phyloP scores from a whole-genome alignment of 2,797 vertebrate genomes.

The Chaetophractus vellerosus region DNA sequence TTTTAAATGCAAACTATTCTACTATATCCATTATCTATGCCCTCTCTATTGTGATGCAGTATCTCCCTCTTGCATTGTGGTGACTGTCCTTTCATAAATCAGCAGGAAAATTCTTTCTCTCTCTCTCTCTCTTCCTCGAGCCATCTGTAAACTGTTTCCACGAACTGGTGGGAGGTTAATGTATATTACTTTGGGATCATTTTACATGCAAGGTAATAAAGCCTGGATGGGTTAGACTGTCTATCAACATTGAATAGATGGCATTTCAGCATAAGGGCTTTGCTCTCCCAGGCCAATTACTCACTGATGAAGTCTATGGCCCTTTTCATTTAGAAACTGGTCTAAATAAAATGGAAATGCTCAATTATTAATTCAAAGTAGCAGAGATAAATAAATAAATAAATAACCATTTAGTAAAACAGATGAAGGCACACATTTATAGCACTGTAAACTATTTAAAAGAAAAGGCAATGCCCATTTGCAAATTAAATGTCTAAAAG shows the following conservation, averaged over 20 bases:
- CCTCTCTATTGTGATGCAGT: neutral
- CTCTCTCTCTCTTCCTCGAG: neutral
- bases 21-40: neutral
- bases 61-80: neutral
- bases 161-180: neutral
- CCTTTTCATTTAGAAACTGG: slow-evolving; percentile 26
- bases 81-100: neutral
- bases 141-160: neutral
- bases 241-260: neutral
- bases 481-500: neutral
- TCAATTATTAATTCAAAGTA: slow-evolving; percentile 47
- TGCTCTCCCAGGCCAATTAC: neutral
- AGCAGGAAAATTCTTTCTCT: neutral
- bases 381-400: slow-evolving; percentile 58
- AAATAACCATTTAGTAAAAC: neutral
- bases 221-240: neutral
- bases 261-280: neutral
- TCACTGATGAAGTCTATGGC: neutral
- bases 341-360: slow-evolving; percentile 49
- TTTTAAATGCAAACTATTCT: neutral
- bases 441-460: neutral
- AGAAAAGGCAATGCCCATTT: slow-evolving; percentile 36
- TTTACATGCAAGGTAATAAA: neutral
- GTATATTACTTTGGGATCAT: neutral
- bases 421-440: neutral